These are phyloP conservation scores for Acronicta leporina DNA, from an alignment of 2,888 invertebrate species.

Conservation along the genomic window DNA sequence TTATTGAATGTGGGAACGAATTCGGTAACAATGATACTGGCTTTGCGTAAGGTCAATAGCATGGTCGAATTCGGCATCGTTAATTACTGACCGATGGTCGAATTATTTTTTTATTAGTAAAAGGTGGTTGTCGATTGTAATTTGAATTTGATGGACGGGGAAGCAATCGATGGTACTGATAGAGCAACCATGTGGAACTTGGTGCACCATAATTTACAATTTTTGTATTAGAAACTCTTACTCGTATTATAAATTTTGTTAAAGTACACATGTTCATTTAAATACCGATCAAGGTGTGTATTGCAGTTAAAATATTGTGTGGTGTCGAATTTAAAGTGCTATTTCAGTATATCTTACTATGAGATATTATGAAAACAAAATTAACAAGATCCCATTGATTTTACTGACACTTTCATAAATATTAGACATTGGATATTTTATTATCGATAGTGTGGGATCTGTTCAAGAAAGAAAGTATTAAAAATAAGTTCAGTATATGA, in stretches of 20 bases:
- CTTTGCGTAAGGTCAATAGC: constrained; percentile 81
- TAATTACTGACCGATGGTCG: constrained; percentile 77
- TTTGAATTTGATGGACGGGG: constrained; percentile 59
- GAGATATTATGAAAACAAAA: too few species aligned
- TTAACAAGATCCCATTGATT: too few species aligned
- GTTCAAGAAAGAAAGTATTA: too few species aligned
- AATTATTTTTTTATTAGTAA: constrained; percentile 65
- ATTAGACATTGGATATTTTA: too few species aligned
- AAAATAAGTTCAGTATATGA: too few species aligned
- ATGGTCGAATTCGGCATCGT: constrained; percentile 82
- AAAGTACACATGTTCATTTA: constrained; percentile 1
- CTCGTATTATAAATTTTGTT: constrained; percentile 10
- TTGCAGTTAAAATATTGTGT: neutral
- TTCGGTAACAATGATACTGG: constrained; percentile 73
- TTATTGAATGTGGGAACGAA: constrained; percentile 62
- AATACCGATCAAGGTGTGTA: neutral
- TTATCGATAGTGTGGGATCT: too few species aligned
- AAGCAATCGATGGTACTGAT: constrained; percentile 47
- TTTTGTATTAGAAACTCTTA: constrained; percentile 23
- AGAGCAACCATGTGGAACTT: constrained; percentile 48
- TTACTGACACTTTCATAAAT: too few species aligned
- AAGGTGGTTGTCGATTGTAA: constrained; percentile 61
- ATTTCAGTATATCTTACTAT: too few species aligned
- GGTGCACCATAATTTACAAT: constrained; percentile 26
- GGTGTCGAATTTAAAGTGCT: too few species aligned